phyloP scores from a whole-genome alignment of 2,797 vertebrate genomes.

The Salmo trutta region DNA sequence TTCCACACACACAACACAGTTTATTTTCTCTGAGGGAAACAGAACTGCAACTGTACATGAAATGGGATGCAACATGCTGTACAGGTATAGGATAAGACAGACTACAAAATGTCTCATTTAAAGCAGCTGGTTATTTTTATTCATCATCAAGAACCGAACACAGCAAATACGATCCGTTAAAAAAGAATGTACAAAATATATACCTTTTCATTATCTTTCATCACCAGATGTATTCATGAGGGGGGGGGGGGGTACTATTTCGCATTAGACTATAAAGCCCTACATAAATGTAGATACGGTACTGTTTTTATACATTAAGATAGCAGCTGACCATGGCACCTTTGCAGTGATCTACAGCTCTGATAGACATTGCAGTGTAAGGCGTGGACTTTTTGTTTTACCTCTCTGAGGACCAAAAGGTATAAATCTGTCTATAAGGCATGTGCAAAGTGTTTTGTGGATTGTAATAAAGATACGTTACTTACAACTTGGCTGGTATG shows the following conservation, averaged over 20 bases:
- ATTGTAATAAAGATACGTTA: neutral
- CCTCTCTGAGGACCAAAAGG: neutral
- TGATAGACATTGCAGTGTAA: neutral
- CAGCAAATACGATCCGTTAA: neutral
- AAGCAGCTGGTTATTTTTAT: conserved; percentile 4
- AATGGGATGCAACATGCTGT: neutral
- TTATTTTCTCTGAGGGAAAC: neutral
- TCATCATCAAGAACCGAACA: neutral
- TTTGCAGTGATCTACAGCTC: neutral
- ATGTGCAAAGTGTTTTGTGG: neutral
- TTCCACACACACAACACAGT: neutral
- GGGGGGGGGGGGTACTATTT: neutral
- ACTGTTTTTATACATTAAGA: too few relatives aligned
- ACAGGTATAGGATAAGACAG: neutral
- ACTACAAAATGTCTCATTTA: neutral
- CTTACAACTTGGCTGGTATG: neutral
- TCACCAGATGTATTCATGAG: neutral
- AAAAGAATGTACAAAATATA: conserved; percentile 2
- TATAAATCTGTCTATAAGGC: neutral
- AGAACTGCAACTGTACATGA: neutral
- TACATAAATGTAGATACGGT: neutral
- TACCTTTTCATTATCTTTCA: neutral
- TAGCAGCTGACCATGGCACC: too few relatives aligned
- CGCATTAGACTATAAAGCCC: neutral
- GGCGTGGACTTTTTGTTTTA: neutral